Evolutionary conservation across 2,797 vertebrate genomes (phyloP).

Genomic region (Melanitta fusca): DNA sequence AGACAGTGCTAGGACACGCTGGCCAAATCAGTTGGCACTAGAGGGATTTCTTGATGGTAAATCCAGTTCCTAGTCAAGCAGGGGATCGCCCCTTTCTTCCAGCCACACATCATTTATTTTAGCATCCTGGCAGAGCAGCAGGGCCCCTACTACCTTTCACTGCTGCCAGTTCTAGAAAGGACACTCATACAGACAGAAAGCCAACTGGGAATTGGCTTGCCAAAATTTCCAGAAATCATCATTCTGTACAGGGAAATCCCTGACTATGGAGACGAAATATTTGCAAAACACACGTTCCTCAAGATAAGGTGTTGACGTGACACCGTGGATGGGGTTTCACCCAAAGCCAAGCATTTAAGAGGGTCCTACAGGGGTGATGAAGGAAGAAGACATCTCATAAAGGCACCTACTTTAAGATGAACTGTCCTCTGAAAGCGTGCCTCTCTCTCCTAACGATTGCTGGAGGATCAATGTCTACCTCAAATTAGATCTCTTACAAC

Average conservation of each 20-base stretch:
- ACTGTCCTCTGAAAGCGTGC: neutral
- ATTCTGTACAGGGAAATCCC: neutral
- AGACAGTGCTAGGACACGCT: neutral
- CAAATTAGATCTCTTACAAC: neutral
- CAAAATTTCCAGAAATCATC: neutral
- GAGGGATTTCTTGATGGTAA: neutral
- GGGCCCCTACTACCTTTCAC: neutral
- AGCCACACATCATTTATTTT: neutral
- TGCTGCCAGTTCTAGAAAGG: neutral
- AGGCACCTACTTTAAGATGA: neutral
- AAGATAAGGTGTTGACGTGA: neutral
- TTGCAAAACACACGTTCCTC: fast-evolving
- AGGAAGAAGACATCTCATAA: neutral
- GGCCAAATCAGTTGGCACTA: neutral
- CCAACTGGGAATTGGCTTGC: neutral
- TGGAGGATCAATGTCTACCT: neutral
- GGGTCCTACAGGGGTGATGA: neutral
- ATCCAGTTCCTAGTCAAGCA: neutral
- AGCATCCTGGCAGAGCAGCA: neutral
- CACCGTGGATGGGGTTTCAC: neutral
- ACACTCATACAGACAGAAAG: neutral
- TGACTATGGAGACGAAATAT: neutral
- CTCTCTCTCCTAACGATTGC: neutral
- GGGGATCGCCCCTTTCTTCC: neutral
- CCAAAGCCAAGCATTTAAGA: neutral